Evolutionary conservation across 2,113 vertebrate genomes (phyloP).

Genomic region (Aramus guarauna): DNA sequence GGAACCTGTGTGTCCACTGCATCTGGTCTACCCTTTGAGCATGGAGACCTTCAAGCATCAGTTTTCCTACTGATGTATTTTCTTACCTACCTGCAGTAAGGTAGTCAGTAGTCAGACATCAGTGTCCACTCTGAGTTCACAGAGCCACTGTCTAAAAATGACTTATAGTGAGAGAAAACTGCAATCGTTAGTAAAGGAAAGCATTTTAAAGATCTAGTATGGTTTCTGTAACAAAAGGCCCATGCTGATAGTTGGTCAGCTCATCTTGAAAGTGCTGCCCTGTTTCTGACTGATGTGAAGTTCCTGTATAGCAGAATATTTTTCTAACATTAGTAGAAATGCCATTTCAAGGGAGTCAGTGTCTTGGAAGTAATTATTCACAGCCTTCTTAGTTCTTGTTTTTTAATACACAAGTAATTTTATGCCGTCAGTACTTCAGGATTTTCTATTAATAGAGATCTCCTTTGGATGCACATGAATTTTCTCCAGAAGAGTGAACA

Average conservation of each 20-base stretch:
- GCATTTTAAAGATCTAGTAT: background rate
- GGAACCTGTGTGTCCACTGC: background rate
- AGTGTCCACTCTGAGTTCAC: background rate
- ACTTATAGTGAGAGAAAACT: background rate
- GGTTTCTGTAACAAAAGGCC: background rate
- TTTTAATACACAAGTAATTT: background rate
- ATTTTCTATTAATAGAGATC: background rate
- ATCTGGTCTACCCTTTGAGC: background rate
- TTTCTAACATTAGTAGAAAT: background rate
- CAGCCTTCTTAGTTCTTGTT: background rate
- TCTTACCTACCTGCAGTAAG: background rate
- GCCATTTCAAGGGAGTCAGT: background rate
- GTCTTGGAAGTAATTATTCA: background rate
- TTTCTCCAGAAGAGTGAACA: background rate
- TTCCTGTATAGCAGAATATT: background rate
- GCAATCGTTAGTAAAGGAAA: background rate
- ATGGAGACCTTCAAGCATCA: background rate
- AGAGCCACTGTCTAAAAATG: background rate
- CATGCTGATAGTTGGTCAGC: background rate
- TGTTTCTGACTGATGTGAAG: background rate
- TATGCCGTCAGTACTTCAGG: background rate
- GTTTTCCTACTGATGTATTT: background rate
- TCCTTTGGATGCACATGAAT: background rate
- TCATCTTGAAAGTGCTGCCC: background rate
- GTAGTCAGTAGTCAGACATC: background rate